Evolutionary conservation across 2,797 vertebrate species (phyloP).

Genomic region (Monodelphis domestica): DNA sequence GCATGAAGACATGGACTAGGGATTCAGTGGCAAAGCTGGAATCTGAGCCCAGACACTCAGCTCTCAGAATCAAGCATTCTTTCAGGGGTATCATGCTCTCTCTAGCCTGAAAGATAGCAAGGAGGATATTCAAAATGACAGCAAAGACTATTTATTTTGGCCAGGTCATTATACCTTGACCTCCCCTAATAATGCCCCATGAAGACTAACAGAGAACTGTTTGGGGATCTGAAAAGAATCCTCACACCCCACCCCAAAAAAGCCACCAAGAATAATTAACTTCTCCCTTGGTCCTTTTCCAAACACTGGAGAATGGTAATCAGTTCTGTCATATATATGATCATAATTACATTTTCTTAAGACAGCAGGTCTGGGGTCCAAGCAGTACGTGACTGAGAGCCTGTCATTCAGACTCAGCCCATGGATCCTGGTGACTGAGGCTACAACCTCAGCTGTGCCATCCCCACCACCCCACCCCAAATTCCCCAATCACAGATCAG

Average conservation of each 20-base stretch:
- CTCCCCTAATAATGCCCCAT: constrained; percentile 8
- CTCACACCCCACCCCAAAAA: background rate
- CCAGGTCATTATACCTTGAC: background rate
- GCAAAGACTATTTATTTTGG: background rate
- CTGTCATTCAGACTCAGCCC: constrained; percentile 74
- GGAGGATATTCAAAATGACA: background rate
- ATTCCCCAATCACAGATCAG: constrained; percentile 71
- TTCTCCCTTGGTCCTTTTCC: constrained; percentile 46
- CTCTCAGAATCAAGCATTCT: background rate
- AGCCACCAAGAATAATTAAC: background rate
- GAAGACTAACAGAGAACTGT: constrained; percentile 33
- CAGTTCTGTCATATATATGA: constrained; percentile 71
- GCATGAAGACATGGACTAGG: background rate
- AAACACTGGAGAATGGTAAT: constrained; percentile 65
- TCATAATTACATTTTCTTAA: constrained; percentile 85
- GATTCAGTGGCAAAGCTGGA: background rate
- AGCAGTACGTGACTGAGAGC: constrained; percentile 84
- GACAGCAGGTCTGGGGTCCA: constrained; percentile 76
- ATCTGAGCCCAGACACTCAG: background rate
- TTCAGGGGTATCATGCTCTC: background rate
- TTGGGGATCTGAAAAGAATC: constrained; percentile 59
- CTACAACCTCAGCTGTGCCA: background rate
- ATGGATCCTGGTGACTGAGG: constrained; percentile 55
- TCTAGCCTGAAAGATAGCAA: background rate
- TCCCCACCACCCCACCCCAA: constrained; percentile 41